These are phyloP conservation scores for Ataeniobius toweri DNA, from an alignment of 2,797 vertebrate species.

Conservation along the genomic window DNA sequence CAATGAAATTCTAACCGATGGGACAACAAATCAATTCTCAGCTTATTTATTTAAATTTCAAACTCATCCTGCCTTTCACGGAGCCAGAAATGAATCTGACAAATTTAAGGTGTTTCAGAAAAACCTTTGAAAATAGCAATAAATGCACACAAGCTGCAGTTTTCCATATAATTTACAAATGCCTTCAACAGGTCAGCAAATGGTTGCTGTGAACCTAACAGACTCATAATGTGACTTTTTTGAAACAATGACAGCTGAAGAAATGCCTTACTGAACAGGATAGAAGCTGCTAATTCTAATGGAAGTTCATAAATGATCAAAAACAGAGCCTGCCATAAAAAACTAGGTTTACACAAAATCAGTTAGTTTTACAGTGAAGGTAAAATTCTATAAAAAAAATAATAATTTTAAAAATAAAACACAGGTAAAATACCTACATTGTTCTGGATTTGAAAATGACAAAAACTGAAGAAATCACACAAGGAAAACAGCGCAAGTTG, in stretches of 20 bases:
- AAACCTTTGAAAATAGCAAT: too few species aligned
- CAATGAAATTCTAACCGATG: not conserved
- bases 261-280: not conserved
- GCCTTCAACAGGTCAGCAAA: too few species aligned
- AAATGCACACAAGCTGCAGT: not conserved
- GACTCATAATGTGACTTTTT: not conserved
- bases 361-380: too few species aligned
- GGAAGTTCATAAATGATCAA: too few species aligned
- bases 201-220: not conserved
- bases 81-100: not conserved
- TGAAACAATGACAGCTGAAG: not conserved
- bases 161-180: not conserved
- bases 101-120: not conserved
- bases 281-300: not conserved
- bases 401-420: too few species aligned
- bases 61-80: not conserved
- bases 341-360: too few species aligned
- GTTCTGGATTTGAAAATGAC: too few species aligned
- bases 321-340: too few species aligned
- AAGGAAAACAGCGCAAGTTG: too few species aligned
- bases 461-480: too few species aligned
- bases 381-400: too few species aligned
- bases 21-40: constrained; percentile 1
- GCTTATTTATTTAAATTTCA: not conserved
- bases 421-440: too few species aligned